A percentile compares a stretch with the other conserved stretches of the same genome.
Conservation (phyloP, 2,113 vertebrate genomes). For the Misgurnus mizolepis region DNA sequence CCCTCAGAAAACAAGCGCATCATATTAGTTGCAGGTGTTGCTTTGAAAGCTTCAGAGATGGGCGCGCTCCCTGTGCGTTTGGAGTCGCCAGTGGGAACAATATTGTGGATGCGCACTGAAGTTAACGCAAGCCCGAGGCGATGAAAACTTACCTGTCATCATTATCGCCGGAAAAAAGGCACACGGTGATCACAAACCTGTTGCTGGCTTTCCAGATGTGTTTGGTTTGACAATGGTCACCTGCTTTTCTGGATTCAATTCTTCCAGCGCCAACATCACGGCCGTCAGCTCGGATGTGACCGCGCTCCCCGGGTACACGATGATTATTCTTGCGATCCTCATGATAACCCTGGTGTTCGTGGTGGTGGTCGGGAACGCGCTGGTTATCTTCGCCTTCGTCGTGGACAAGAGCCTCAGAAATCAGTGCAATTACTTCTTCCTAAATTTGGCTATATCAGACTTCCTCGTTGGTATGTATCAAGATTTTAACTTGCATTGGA, state of each 20-base stretch:
- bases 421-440: conserved; percentile 87
- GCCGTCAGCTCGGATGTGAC: conserved; percentile 49
- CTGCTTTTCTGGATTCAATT: conserved; percentile 69
- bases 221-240: conserved; percentile 58
- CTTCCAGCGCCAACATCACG: conserved; percentile 68
- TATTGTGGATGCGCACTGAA: not conserved
- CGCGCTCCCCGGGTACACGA: conserved; percentile 60
- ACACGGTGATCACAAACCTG: conserved; percentile 39
- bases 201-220: not conserved
- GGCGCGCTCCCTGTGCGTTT: conserved; percentile 9
- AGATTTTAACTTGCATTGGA: not conserved
- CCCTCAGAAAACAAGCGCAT: not conserved
- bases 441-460: conserved; percentile 92
- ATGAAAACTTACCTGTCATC: not conserved
- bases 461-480: conserved; percentile 88
- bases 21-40: not conserved
- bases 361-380: conserved; percentile 82
- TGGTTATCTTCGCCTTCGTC: conserved; percentile 87
- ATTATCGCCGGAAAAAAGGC: not conserved
- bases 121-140: conserved; percentile 7
- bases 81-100: conserved; percentile 14
- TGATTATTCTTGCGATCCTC: conserved; percentile 75
- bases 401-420: conserved; percentile 87
- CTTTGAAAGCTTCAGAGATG: not conserved
- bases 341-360: conserved; percentile 81